Conservation (phyloP, 2,797 vertebrate genomes). For the Cryptoprocta ferox region DNA sequence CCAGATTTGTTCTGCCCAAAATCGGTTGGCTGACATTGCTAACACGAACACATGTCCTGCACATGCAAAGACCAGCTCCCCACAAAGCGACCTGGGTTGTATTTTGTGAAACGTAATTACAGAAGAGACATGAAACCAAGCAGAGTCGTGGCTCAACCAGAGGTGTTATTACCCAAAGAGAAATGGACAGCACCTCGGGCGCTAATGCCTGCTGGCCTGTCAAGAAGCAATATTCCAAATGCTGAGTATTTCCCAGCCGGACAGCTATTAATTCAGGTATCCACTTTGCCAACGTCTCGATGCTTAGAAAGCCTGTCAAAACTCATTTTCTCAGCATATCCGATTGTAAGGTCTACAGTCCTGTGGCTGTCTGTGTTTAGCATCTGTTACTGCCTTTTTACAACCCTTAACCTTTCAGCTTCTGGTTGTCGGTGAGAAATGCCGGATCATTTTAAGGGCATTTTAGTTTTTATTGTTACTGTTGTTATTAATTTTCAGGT, state of each 20-base stretch:
- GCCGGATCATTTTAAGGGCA: neutral
- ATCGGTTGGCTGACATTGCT: conserved; percentile 58
- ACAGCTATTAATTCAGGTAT: neutral
- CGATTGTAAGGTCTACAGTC: neutral
- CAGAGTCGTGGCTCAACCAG: conserved; percentile 46
- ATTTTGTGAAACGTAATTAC: conserved; percentile 58
- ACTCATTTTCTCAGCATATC: conserved; percentile 56
- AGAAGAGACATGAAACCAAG: conserved; percentile 73
- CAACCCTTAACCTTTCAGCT: neutral
- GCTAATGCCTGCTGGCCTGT: conserved; percentile 8
- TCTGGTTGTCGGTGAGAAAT: conserved; percentile 37
- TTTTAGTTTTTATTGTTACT: conserved; percentile 11
- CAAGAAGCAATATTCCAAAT: neutral
- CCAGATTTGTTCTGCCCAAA: conserved; percentile 59
- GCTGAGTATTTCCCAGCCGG: neutral
- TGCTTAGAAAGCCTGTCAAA: conserved; percentile 47
- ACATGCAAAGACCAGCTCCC: conserved; percentile 13
- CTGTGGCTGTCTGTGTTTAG: neutral
- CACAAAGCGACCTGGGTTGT: neutral
- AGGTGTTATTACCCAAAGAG: conserved; percentile 51
- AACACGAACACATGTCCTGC: conserved; percentile 55
- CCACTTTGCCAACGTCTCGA: conserved; percentile 33
- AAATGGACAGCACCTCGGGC: conserved; percentile 41
- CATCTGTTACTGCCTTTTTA: neutral
- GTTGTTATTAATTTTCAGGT: conserved; percentile 1